Evolutionary conservation across 2,888 invertebrate species (phyloP).

Genomic region (Thecophora atra): DNA sequence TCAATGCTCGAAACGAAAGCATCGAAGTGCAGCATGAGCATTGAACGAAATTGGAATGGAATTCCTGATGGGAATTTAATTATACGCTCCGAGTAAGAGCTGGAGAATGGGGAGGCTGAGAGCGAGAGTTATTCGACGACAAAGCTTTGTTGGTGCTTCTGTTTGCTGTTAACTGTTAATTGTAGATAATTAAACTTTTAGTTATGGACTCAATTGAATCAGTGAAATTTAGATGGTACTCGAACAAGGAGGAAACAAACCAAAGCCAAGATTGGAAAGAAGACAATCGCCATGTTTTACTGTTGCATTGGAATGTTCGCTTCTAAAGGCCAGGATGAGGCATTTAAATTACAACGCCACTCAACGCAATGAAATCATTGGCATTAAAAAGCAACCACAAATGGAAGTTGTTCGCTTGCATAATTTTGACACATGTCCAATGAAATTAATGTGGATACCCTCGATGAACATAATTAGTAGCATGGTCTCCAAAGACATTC

Average conservation of each 20-base stretch:
- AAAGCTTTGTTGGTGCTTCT: background rate
- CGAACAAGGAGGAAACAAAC: too few species aligned
- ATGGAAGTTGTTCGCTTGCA: too few species aligned
- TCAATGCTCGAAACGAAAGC: background rate
- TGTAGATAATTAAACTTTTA: constrained; percentile 29
- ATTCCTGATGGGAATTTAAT: constrained; percentile 38
- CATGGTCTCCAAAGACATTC: too few species aligned
- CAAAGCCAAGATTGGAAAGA: too few species aligned
- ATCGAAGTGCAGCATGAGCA: constrained; percentile 4
- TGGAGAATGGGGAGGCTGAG: background rate
- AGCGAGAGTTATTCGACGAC: background rate
- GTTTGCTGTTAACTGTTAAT: background rate
- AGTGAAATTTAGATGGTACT: constrained; percentile 13
- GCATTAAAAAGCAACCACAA: background rate
- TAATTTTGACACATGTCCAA: background rate
- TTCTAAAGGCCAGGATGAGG: background rate
- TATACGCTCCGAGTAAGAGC: background rate
- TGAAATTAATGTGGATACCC: background rate
- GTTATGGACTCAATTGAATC: constrained; percentile 27
- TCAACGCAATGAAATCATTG: background rate
- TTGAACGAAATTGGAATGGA: background rate
- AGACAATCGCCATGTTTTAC: too few species aligned
- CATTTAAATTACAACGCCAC: too few species aligned
- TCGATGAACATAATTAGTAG: too few species aligned
- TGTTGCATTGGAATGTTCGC: background rate